Conservation (phyloP, 2,113 vertebrate species). For the Formicarius rufipectus region DNA sequence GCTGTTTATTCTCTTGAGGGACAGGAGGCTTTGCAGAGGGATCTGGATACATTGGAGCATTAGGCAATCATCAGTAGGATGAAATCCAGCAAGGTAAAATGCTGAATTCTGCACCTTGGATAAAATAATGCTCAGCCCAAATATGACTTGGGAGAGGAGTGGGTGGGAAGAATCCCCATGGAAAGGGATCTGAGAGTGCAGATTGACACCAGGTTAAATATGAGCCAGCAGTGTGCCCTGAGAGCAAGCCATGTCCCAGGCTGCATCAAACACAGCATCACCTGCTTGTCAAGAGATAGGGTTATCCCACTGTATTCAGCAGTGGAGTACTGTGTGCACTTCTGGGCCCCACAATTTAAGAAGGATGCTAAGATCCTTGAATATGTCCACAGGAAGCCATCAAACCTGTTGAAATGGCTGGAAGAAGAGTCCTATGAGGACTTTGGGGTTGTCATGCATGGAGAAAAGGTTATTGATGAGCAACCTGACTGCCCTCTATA, state of each 20-base stretch:
- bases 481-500: accelerated
- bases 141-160: neutral
- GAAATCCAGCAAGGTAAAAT: neutral
- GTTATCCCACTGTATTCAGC: neutral
- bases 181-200: neutral
- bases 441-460: neutral
- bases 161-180: neutral
- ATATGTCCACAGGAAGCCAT: neutral
- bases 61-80: neutral
- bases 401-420: neutral
- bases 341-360: neutral
- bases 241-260: neutral
- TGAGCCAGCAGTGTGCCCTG: neutral
- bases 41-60: neutral
- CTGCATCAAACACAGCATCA: neutral
- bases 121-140: neutral
- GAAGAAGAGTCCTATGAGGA: neutral
- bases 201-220: neutral
- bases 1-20: neutral
- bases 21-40: neutral
- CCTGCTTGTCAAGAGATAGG: neutral
- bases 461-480: neutral
- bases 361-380: neutral
- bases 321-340: neutral
- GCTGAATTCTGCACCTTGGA: neutral